Evolutionary conservation across 1,140 invertebrate genomes (phyloP).

Genomic region (Drosophila subpulchrella): DNA sequence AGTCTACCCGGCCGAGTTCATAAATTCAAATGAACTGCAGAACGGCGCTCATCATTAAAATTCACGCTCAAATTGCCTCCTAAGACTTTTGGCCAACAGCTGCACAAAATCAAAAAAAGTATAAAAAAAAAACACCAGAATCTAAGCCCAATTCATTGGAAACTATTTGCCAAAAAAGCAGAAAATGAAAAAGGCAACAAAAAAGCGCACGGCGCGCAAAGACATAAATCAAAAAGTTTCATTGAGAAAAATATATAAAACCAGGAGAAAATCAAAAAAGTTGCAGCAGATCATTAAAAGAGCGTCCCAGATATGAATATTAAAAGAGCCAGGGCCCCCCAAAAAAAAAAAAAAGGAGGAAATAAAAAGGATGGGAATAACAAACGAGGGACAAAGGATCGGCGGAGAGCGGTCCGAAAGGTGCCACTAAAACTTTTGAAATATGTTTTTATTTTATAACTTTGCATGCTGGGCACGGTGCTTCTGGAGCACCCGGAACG

Average conservation of each 20-base stretch:
- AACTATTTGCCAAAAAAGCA: constrained; percentile 76
- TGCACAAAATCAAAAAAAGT: constrained; percentile 21
- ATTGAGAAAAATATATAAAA: constrained; percentile 78
- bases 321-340: constrained; percentile 36
- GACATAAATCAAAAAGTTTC: constrained; percentile 81
- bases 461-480: constrained; percentile 80
- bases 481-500: constrained; percentile 74
- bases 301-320: constrained; percentile 59
- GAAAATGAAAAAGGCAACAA: constrained; percentile 26
- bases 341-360: constrained; percentile 3
- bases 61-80: constrained; percentile 79
- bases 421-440: constrained; percentile 84
- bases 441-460: constrained; percentile 83
- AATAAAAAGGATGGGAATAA: constrained; percentile 15
- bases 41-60: constrained; percentile 79
- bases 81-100: constrained; percentile 37
- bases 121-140: constrained; percentile 19
- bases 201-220: constrained; percentile 47
- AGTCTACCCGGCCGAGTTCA: constrained; percentile 32
- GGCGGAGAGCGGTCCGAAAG: constrained; percentile 45
- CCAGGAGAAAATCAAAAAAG: constrained; percentile 52
- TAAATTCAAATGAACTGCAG: constrained; percentile 80
- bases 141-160: constrained; percentile 82
- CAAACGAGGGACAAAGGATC: constrained; percentile 29
- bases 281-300: constrained; percentile 66